These are phyloP conservation scores for Echinops telfairi DNA, from an alignment of 2,113 vertebrate genomes.

Conservation along the genomic window DNA sequence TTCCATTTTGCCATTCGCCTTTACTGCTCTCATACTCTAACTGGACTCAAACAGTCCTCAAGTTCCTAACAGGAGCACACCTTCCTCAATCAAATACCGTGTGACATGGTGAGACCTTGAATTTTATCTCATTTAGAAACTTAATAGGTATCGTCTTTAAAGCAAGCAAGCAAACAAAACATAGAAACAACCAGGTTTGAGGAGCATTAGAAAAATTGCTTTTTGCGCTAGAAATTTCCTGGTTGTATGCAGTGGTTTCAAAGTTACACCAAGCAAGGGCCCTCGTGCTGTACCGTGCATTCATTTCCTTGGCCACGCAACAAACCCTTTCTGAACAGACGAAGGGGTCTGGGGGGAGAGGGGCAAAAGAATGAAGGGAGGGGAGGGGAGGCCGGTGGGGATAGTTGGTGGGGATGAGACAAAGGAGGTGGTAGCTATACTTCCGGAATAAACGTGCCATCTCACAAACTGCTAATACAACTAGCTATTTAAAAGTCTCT, in stretches of 20 bases:
- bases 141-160: constrained; percentile 8
- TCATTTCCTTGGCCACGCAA: neutral
- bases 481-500: neutral
- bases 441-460: neutral
- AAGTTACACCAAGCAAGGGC: neutral
- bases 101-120: neutral
- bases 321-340: neutral
- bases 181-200: neutral
- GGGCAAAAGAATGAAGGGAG: neutral
- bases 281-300: neutral
- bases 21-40: constrained; percentile 54
- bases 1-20: constrained; percentile 50
- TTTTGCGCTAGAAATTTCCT: constrained; percentile 30
- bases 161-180: neutral
- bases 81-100: neutral
- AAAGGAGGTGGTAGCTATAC: neutral
- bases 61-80: constrained; percentile 47
- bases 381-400: neutral
- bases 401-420: neutral
- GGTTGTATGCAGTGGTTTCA: constrained; percentile 5
- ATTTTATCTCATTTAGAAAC: constrained; percentile 43
- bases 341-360: neutral
- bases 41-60: constrained; percentile 71
- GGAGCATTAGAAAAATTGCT: too few relatives aligned
- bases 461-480: neutral